Evolutionary conservation across 1,140 invertebrate species (phyloP).

Genomic region (Drosophila eugracilis): DNA sequence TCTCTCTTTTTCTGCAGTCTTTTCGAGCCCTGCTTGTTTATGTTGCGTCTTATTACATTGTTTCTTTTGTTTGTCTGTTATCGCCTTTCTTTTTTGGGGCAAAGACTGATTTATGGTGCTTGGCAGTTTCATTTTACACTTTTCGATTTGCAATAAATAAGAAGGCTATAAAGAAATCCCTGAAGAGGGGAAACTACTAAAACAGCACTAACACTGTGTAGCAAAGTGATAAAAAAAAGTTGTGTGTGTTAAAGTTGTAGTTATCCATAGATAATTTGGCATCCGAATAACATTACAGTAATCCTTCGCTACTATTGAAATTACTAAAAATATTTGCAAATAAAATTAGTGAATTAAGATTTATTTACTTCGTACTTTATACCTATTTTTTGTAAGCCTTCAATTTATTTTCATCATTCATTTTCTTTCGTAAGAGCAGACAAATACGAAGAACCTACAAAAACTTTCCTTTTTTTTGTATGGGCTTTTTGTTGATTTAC

Average conservation of each 20-base stretch:
- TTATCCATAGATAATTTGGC: too few relatives aligned
- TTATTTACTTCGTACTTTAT: not conserved
- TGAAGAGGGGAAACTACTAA: constrained; percentile 11
- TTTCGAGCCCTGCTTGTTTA: constrained; percentile 44
- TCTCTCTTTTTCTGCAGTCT: constrained; percentile 3
- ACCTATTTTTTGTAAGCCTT: not conserved
- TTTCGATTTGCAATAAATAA: constrained; percentile 78
- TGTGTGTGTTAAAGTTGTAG: too few relatives aligned
- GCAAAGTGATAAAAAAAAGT: not conserved
- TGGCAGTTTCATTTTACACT: constrained; percentile 55
- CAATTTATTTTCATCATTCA: too few relatives aligned
- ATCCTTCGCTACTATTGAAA: too few relatives aligned
- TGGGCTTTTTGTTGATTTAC: constrained; percentile 62
- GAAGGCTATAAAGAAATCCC: not conserved
- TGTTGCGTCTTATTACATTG: constrained; percentile 26
- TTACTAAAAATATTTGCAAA: too few relatives aligned
- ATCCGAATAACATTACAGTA: too few relatives aligned
- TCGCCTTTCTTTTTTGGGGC: constrained; percentile 27
- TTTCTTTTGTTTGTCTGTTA: constrained; percentile 27
- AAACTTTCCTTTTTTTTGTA: constrained; percentile 50
- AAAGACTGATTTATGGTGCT: constrained; percentile 53
- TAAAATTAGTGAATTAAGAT: too few relatives aligned
- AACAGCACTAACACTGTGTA: constrained; percentile 18
- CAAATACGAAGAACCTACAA: constrained; percentile 61
- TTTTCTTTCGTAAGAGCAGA: constrained; percentile 23